phyloP scores from a whole-genome alignment of 1,140 invertebrate species.

The Eulimnadia texana region DNA sequence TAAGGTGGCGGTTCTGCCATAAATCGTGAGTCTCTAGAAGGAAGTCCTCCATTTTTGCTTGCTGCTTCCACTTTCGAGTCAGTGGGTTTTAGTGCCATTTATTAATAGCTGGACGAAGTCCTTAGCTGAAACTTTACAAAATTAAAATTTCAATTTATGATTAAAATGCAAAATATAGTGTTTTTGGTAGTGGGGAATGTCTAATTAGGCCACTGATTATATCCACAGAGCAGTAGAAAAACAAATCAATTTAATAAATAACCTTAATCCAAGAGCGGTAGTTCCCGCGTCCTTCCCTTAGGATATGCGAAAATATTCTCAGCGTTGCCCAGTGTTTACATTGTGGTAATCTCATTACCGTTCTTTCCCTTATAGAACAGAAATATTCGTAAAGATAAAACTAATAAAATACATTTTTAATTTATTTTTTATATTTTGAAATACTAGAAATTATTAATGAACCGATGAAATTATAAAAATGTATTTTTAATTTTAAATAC shows the following conservation, averaged over 20 bases:
- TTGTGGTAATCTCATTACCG: not conserved
- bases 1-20: constrained; percentile 7
- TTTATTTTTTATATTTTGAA: not conserved
- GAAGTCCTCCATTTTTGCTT: constrained; percentile 2
- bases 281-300: not conserved
- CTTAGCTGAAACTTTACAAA: not conserved
- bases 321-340: not conserved
- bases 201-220: too few relatives aligned
- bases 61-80: constrained; percentile 1
- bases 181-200: too few relatives aligned
- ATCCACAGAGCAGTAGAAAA: too few relatives aligned
- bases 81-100: constrained; percentile 1
- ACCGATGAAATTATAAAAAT: too few relatives aligned
- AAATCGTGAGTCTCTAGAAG: not conserved
- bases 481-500: too few relatives aligned
- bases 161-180: too few relatives aligned
- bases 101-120: not conserved
- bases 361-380: not conserved
- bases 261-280: too few relatives aligned
- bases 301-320: not conserved
- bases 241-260: too few relatives aligned
- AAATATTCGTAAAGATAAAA: not conserved
- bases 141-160: not conserved
- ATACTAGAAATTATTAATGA: too few relatives aligned
- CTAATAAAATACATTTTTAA: not conserved